phyloP scores from a whole-genome alignment of 2,888 invertebrate genomes.

The Eudasyphora cyanicolor region DNA sequence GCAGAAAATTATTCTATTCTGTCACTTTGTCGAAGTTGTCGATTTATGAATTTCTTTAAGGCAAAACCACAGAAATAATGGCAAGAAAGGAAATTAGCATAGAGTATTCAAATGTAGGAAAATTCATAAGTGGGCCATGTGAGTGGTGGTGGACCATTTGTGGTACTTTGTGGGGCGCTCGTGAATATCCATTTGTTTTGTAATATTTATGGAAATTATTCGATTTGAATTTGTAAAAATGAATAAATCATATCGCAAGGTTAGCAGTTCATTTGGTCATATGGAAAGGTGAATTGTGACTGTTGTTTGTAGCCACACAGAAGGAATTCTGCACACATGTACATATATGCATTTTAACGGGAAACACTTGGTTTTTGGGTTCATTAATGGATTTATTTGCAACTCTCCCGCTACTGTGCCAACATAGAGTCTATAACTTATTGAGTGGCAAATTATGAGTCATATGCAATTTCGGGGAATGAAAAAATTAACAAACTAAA shows the following conservation, averaged over 20 bases:
- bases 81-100: constrained; percentile 21
- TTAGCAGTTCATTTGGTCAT: background rate
- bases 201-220: background rate
- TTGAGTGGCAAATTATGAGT: no score
- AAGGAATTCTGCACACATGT: background rate
- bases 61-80: background rate
- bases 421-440: no score
- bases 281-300: background rate
- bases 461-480: no score
- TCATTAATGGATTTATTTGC: background rate
- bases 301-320: background rate
- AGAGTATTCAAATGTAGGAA: background rate
- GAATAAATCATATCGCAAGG: constrained; percentile 25
- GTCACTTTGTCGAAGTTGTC: constrained; percentile 21
- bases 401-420: no score
- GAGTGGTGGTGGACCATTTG: background rate
- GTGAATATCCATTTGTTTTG: constrained; percentile 7
- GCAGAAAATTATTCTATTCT: constrained; percentile 24
- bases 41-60: constrained; percentile 31
- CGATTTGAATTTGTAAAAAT: background rate
- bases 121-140: background rate
- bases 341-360: background rate
- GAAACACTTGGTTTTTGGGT: background rate
- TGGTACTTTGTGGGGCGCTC: background rate
- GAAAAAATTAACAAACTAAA: no score